Percentiles rank a stretch among this genome's conserved stretches.
Conservation (phyloP, 2,113 vertebrate genomes). For the Todiramphus saurophagus region DNA sequence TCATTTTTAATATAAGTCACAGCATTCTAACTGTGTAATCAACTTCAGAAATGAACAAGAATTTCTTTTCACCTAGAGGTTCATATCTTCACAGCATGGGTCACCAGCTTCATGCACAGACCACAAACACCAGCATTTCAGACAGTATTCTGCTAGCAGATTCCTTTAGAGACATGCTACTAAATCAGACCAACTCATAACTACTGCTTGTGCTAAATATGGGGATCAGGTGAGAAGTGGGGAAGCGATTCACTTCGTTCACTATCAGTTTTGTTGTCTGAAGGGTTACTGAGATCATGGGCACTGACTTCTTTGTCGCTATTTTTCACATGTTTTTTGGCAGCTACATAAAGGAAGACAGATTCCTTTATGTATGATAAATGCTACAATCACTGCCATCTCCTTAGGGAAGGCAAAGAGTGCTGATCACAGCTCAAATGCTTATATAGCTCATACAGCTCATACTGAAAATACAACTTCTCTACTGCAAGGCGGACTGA, state of each 20-base stretch:
- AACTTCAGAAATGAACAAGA: neutral
- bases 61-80: neutral
- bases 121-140: neutral
- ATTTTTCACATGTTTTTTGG: neutral
- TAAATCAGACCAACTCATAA: neutral
- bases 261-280: neutral
- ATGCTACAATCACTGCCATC: constrained; percentile 44
- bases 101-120: neutral
- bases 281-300: neutral
- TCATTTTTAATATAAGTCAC: neutral
- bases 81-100: neutral
- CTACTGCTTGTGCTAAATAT: neutral
- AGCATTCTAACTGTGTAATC: neutral
- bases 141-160: neutral
- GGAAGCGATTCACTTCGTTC: neutral
- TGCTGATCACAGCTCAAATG: constrained; percentile 57
- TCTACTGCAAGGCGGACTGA: neutral
- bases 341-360: constrained; percentile 10
- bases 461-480: constrained; percentile 3
- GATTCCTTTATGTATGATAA: constrained; percentile 48
- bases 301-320: neutral
- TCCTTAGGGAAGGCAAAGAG: constrained; percentile 48
- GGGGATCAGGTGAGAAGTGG: neutral
- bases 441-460: neutral
- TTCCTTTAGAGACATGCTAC: neutral